Evolutionary conservation across 2,888 invertebrate species (phyloP).

Genomic region (Plebejus anna): DNA sequence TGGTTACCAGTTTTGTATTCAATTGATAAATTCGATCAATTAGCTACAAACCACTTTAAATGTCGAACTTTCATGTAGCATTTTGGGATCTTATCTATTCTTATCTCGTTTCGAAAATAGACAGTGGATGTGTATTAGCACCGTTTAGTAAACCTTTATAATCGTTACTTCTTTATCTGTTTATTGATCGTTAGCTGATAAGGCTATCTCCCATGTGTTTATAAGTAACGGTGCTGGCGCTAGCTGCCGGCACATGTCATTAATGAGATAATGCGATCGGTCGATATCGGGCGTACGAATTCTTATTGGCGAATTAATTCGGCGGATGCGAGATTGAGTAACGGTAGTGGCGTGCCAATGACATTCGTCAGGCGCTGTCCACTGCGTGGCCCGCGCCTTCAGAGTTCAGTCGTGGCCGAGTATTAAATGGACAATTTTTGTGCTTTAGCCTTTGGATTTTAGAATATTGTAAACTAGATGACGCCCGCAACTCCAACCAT

Average conservation of each 20-base stretch:
- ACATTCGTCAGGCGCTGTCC: slow-evolving; percentile 66
- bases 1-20: background rate
- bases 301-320: slow-evolving; percentile 75
- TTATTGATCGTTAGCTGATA: background rate
- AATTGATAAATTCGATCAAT: background rate
- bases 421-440: slow-evolving; percentile 16
- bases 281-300: slow-evolving; percentile 67
- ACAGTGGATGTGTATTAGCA: background rate
- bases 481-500: too few species aligned
- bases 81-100: background rate
- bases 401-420: slow-evolving; percentile 39
- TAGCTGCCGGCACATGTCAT: slow-evolving; percentile 66
- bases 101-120: background rate
- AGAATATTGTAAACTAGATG: too few species aligned
- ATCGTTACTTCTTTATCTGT: background rate
- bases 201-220: background rate
- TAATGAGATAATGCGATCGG: slow-evolving; percentile 67
- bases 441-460: background rate
- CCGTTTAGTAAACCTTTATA: background rate
- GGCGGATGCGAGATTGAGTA: slow-evolving; percentile 74
- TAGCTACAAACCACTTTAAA: background rate
- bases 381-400: slow-evolving; percentile 38
- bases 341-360: slow-evolving; percentile 76
- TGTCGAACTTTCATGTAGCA: background rate
- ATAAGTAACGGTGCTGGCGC: slow-evolving; percentile 60